Evolutionary conservation across 2,797 vertebrate genomes (phyloP).

Genomic region (Chiroxiphia lanceolata): DNA sequence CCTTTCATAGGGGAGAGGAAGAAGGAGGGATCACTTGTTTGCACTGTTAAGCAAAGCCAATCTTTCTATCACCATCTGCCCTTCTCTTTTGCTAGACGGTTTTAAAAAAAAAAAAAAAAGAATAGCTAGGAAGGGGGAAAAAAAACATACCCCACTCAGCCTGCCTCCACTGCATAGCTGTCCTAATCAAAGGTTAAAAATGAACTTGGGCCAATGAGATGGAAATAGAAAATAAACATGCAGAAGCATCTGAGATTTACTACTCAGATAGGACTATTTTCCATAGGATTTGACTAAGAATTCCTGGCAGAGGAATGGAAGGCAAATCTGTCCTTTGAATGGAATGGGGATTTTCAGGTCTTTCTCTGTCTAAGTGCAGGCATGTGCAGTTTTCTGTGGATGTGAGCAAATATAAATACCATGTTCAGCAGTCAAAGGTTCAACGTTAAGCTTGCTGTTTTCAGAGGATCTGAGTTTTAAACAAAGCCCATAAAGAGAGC

Average conservation of each 20-base stretch:
- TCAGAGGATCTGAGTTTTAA: background rate
- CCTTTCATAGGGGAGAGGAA: background rate
- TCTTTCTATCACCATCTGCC: conserved; percentile 29
- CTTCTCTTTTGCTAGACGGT: background rate
- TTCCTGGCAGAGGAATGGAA: conserved; percentile 52
- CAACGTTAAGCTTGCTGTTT: background rate
- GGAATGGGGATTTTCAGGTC: conserved; percentile 68
- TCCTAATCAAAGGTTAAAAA: conserved; percentile 54
- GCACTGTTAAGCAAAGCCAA: conserved; percentile 46
- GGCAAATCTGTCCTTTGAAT: conserved; percentile 38
- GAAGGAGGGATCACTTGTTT: conserved; percentile 42
- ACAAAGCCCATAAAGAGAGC: background rate
- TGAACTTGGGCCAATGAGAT: conserved; percentile 45
- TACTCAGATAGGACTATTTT: conserved; percentile 62
- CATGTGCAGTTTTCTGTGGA: conserved; percentile 20
- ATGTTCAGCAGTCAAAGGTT: background rate
- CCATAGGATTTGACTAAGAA: conserved; percentile 62
- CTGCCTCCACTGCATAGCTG: background rate
- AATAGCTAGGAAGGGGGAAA: background rate
- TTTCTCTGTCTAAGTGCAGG: conserved; percentile 16
- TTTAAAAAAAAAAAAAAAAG: background rate
- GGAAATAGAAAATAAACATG: conserved; percentile 61
- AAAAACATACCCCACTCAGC: background rate
- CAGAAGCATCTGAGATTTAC: conserved; percentile 64
- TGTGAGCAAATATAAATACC: conserved; percentile 15